Evolutionary conservation across 2,113 vertebrate genomes (phyloP), one percentile per base, ranked within the genome.

Genomic region (Lepisosteus oculatus): DNA sequence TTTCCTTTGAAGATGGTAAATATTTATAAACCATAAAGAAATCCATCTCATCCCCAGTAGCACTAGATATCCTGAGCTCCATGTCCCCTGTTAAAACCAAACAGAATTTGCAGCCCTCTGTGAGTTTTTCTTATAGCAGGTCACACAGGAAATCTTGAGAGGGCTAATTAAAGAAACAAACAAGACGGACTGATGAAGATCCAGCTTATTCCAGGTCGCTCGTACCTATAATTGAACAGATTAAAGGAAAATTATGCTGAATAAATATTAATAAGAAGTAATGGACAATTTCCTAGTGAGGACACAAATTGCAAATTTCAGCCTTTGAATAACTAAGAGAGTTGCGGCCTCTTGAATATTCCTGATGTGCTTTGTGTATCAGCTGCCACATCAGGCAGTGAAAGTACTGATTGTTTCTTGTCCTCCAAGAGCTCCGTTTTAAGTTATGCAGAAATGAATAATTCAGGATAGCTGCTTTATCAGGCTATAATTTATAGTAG

Each of bases 401-500:
- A 6, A 13, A n/a, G 63, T 74, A 77, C 80, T 81, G 71, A 74
- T 80, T 82, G 76, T 74, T 65, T 43, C n/a, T 68, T 59, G 78
- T 45, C 71, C 72, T 75, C 82, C 74, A 75, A 56, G 57, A 61
- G 61, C 45, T 70, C 76, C 3, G 14, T 59, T 68, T 75, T 75
- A 55, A 79, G 69, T 74, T 77, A 79, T 81, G 78, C 79, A 74
- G 57, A 78, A 29, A 88, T 90, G 85, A 85, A 89, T 90, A 78
- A 87, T 88, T 88, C 84, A 89, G 69, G 47, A 59, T 74, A 59
- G 68, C 44, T 29, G 63, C 71, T 66, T 15, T 43, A 65, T 77
- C 76, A 74, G 75, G 76, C 77, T 81, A 81, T 77, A 81, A 84
- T 85, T 85, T 57, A 77, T 42, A 71, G 72, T 57, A 76, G 80